These are phyloP conservation scores for Toxonevra muliebris DNA, from an alignment of 2,888 invertebrate genomes.

Conservation along the genomic window DNA sequence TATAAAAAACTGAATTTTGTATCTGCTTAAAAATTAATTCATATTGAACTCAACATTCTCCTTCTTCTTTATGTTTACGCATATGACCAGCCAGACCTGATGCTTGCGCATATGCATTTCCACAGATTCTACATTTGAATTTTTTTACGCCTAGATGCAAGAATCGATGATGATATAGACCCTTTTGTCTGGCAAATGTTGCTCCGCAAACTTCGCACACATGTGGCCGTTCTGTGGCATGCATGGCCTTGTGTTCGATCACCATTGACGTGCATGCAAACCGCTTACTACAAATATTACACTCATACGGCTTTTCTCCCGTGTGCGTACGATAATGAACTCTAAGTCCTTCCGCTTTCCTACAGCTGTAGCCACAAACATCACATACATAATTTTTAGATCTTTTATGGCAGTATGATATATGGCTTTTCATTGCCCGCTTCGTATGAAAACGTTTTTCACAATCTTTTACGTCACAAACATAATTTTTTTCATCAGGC, in stretches of 20 bases:
- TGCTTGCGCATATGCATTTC: conserved; percentile 52
- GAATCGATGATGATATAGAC: conserved; percentile 50
- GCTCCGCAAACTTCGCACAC: conserved; percentile 49
- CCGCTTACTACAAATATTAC: conserved; percentile 40
- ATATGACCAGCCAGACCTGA: conserved; percentile 55
- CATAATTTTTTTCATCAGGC: conserved; percentile 44
- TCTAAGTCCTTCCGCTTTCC: conserved; percentile 52
- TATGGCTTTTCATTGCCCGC: conserved; percentile 49
- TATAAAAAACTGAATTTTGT: no score
- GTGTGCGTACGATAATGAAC: conserved; percentile 57
- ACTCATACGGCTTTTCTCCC: conserved; percentile 54
- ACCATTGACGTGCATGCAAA: conserved; percentile 42
- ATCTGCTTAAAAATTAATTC: background rate
- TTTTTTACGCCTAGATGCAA: conserved; percentile 51
- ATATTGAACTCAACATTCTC: conserved; percentile 5
- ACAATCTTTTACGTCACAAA: conserved; percentile 49
- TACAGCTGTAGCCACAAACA: conserved; percentile 35
- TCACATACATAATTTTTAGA: conserved; percentile 41
- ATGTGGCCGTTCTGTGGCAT: conserved; percentile 45
- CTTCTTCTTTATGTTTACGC: conserved; percentile 44
- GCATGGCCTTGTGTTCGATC: conserved; percentile 43
- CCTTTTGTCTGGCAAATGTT: conserved; percentile 49
- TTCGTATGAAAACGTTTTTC: conserved; percentile 49
- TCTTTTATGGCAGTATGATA: conserved; percentile 50
- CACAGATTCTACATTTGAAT: conserved; percentile 53